These are phyloP conservation scores for Tridacna gigas DNA, from an alignment of 2,888 invertebrate species.

Conservation along the genomic window DNA sequence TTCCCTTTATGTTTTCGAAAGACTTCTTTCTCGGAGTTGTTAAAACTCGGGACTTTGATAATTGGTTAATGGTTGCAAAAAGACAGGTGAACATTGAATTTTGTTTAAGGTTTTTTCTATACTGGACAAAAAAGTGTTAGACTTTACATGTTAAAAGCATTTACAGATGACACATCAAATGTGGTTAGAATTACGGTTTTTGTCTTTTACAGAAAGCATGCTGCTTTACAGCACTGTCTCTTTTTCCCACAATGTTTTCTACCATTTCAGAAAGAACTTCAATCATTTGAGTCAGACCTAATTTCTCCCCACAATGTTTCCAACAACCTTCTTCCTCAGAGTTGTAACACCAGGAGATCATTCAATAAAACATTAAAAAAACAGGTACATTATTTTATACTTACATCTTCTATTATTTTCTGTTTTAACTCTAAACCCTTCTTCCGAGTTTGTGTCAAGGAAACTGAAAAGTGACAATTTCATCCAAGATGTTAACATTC, in stretches of 20 bases:
- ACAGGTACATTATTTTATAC: neutral
- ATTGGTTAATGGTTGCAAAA: too few species aligned
- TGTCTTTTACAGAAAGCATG: too few species aligned
- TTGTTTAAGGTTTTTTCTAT: too few species aligned
- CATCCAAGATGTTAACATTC: neutral
- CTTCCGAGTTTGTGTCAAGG: constrained; percentile 96
- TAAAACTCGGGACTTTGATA: neutral
- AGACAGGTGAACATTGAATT: too few species aligned
- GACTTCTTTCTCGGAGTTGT: too few species aligned
- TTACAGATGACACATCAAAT: neutral
- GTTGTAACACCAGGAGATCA: too few species aligned
- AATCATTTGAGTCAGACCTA: neutral
- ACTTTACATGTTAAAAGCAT: neutral
- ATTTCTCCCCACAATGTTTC: neutral
- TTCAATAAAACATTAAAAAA: neutral
- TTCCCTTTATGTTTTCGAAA: too few species aligned
- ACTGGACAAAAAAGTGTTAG: too few species aligned
- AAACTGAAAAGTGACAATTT: constrained; percentile 89
- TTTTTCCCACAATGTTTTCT: too few species aligned
- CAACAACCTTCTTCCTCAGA: neutral
- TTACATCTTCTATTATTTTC: constrained; percentile 92
- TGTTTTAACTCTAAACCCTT: constrained; percentile 96
- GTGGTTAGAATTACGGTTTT: too few species aligned
- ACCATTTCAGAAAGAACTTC: neutral
- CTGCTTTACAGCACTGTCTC: too few species aligned